Percentiles rank a stretch among this genome's conserved stretches.
Evolutionary conservation across 1,140 invertebrate genomes (phyloP).

Genomic region (Ceratina australensis): DNA sequence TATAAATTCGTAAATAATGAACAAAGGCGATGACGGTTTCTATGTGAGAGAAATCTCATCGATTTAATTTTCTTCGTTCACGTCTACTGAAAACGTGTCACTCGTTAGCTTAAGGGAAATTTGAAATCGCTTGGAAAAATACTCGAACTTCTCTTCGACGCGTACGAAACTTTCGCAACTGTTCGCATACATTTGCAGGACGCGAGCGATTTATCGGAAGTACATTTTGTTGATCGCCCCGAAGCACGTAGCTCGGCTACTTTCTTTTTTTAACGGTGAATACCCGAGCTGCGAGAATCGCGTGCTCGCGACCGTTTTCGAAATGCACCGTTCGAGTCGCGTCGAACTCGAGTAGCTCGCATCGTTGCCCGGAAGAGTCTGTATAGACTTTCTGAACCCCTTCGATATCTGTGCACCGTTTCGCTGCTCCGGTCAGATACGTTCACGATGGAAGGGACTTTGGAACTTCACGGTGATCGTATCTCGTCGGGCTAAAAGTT

Average conservation of each 20-base stretch:
- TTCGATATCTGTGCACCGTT: neutral
- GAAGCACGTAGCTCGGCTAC: neutral
- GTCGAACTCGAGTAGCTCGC: neutral
- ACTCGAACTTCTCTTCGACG: neutral
- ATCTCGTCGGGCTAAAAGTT: neutral
- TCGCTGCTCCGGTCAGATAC: neutral
- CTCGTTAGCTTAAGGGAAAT: neutral
- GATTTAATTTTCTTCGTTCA: neutral
- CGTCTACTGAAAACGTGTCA: neutral
- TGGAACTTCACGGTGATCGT: neutral
- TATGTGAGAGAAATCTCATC: too few species aligned
- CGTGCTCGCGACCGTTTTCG: neutral
- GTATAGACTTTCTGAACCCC: neutral
- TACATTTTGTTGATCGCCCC: slow-evolving; percentile 23
- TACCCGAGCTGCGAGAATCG: neutral
- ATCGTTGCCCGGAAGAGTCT: neutral
- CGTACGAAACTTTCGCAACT: slow-evolving; percentile 16
- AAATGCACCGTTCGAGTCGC: neutral
- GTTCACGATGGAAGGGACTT: neutral
- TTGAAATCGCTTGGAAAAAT: neutral
- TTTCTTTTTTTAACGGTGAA: neutral
- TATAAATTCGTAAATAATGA: too few species aligned
- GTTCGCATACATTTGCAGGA: slow-evolving; percentile 16
- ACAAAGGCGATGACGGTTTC: too few species aligned
- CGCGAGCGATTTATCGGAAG: slow-evolving; percentile 24